These are phyloP conservation scores for Dynastes grantii DNA, from an alignment of 2,888 invertebrate species.

Conservation along the genomic window DNA sequence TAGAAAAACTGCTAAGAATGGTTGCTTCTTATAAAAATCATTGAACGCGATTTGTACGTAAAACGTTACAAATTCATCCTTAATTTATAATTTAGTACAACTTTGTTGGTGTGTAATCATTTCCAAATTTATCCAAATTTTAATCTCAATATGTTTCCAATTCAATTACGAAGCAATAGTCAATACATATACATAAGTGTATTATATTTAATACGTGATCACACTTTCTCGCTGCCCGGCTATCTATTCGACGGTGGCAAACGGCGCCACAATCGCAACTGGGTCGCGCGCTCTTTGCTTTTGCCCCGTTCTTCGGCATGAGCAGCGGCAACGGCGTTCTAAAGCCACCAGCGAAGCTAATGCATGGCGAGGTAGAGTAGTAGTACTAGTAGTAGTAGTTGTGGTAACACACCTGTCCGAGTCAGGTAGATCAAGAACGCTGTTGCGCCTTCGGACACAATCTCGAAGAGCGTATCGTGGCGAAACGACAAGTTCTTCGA, in stretches of 20 bases:
- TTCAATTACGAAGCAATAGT: no score
- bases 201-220: constrained; percentile 12
- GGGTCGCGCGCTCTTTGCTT: constrained; percentile 55
- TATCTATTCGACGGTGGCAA: constrained; percentile 23
- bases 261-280: constrained; percentile 58
- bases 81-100: no score
- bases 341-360: constrained; percentile 33
- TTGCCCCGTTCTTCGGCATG: constrained; percentile 54
- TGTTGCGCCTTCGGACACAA: constrained; percentile 45
- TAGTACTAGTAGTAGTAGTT: constrained; percentile 42
- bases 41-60: no score
- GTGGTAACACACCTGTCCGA: constrained; percentile 56
- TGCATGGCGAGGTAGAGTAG: constrained; percentile 4
- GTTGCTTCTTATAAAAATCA: no score
- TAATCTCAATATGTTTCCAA: no score
- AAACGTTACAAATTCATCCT: no score
- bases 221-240: constrained; percentile 54
- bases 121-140: no score
- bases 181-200: no score
- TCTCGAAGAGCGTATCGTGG: constrained; percentile 28
- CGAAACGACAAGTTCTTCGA: constrained; percentile 10
- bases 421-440: constrained; percentile 54
- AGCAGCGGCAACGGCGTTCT: constrained; percentile 36
- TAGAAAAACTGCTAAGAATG: no score
- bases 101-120: no score